These are phyloP conservation scores for Parnassius smintheus DNA, from an alignment of 2,888 invertebrate genomes.

Conservation along the genomic window DNA sequence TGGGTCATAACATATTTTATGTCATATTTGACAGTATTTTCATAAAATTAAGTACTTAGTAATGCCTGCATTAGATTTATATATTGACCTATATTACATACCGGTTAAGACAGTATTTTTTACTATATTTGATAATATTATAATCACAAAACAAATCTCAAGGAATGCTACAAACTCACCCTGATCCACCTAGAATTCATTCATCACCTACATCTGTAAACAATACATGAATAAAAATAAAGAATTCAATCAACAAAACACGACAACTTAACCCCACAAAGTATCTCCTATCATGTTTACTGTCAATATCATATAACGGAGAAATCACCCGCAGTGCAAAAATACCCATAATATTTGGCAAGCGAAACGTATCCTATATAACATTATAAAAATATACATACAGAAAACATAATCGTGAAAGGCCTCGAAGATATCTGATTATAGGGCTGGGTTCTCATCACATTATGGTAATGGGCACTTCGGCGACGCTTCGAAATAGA, in stretches of 20 bases:
- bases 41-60: too few relatives aligned
- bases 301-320: slow-evolving; percentile 32
- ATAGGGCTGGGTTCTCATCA: slow-evolving; percentile 68
- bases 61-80: too few relatives aligned
- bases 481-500: slow-evolving; percentile 62
- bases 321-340: slow-evolving; percentile 36
- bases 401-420: slow-evolving; percentile 54
- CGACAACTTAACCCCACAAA: background rate
- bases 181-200: too few relatives aligned
- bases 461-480: slow-evolving; percentile 71
- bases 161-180: too few relatives aligned
- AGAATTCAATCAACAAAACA: background rate
- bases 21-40: too few relatives aligned
- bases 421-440: slow-evolving; percentile 66
- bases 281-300: slow-evolving; percentile 21
- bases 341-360: slow-evolving; percentile 54
- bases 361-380: slow-evolving; percentile 50
- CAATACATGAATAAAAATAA: too few relatives aligned
- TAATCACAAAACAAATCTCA: too few relatives aligned
- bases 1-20: too few relatives aligned
- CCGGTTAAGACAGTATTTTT: too few relatives aligned
- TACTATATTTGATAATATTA: too few relatives aligned
- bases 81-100: too few relatives aligned
- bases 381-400: slow-evolving; percentile 65
- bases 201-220: too few relatives aligned